These are phyloP conservation scores for Melanaphis sacchari DNA, from an alignment of 1,140 invertebrate species.

Conservation along the genomic window DNA sequence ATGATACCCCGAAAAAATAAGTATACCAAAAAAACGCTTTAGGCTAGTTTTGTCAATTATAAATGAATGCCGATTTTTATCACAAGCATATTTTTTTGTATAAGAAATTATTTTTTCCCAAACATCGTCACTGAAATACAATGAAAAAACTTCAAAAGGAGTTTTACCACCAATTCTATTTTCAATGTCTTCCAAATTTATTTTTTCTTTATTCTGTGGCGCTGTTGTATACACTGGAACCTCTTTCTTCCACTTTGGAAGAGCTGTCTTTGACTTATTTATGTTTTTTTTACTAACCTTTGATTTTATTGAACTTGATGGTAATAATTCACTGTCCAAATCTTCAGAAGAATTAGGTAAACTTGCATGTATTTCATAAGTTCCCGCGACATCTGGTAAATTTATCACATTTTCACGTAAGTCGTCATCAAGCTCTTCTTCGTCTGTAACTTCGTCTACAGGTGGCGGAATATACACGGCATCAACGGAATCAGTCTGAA, in stretches of 20 bases:
- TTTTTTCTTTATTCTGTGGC: constrained; percentile 48
- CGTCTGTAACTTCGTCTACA: constrained; percentile 54
- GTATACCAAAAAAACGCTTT: too few species aligned
- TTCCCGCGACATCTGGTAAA: constrained; percentile 51
- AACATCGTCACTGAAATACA: too few species aligned
- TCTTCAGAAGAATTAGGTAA: background rate
- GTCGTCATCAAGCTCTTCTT: constrained; percentile 50
- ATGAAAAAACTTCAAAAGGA: background rate
- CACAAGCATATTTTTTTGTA: too few species aligned
- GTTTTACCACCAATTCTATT: constrained; percentile 26
- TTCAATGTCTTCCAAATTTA: constrained; percentile 49
- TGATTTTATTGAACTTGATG: background rate
- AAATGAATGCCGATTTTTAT: too few species aligned
- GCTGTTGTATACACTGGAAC: constrained; percentile 17
- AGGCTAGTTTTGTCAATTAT: too few species aligned
- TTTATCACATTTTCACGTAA: constrained; percentile 25
- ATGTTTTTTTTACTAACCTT: constrained; percentile 22
- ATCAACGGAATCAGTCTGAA: constrained; percentile 27
- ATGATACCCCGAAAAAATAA: too few species aligned
- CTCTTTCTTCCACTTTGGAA: constrained; percentile 31
- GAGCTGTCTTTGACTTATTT: constrained; percentile 31
- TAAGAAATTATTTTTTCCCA: too few species aligned
- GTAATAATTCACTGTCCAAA: constrained; percentile 22
- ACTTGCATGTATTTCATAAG: constrained; percentile 54
- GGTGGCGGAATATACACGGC: background rate